Evolutionary conservation across 1,140 invertebrate genomes (phyloP).

Genomic region (Anoplophora glabripennis): DNA sequence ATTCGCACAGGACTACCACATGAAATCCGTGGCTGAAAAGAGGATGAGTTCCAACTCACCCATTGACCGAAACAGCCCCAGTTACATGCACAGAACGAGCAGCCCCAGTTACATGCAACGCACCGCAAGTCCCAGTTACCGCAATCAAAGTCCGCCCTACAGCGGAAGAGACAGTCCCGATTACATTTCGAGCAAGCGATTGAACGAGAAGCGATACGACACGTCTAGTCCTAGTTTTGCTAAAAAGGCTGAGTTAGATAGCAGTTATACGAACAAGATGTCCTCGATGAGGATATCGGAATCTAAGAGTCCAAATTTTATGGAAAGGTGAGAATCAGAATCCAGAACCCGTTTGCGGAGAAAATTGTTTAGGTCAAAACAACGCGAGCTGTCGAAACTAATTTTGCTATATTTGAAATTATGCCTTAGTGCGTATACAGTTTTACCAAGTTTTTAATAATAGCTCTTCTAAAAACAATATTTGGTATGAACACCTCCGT

Average conservation of each 20-base stretch:
- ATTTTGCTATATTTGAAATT: too few relatives aligned
- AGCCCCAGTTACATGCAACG: conserved; percentile 32
- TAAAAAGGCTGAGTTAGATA: conserved; percentile 36
- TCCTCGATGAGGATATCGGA: conserved; percentile 37
- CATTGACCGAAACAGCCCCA: conserved; percentile 28
- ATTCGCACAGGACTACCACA: conserved; percentile 40
- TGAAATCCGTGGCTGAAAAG: conserved; percentile 44
- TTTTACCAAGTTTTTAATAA: too few relatives aligned
- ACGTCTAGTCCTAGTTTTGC: conserved; percentile 39
- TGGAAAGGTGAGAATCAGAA: conserved; percentile 19
- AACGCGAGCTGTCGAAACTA: too few relatives aligned
- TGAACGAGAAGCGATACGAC: conserved; percentile 40
- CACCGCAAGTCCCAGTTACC: conserved; percentile 36
- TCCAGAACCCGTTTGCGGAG: too few relatives aligned
- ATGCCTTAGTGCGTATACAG: too few relatives aligned
- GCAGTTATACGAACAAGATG: conserved; percentile 38
- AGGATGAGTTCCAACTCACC: conserved; percentile 41
- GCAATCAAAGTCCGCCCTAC: conserved; percentile 29
- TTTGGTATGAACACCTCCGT: too few relatives aligned
- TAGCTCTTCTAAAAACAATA: too few relatives aligned
- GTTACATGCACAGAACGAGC: conserved; percentile 36
- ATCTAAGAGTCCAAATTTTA: conserved; percentile 36
- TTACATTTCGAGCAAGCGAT: conserved; percentile 38
- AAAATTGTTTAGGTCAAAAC: too few relatives aligned
- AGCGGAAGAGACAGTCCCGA: conserved; percentile 39